Percentiles rank a stretch among this genome's conserved stretches.
These are phyloP conservation scores for Syrmaticus mikado DNA, from an alignment of 2,113 vertebrate genomes.

Conservation along the genomic window DNA sequence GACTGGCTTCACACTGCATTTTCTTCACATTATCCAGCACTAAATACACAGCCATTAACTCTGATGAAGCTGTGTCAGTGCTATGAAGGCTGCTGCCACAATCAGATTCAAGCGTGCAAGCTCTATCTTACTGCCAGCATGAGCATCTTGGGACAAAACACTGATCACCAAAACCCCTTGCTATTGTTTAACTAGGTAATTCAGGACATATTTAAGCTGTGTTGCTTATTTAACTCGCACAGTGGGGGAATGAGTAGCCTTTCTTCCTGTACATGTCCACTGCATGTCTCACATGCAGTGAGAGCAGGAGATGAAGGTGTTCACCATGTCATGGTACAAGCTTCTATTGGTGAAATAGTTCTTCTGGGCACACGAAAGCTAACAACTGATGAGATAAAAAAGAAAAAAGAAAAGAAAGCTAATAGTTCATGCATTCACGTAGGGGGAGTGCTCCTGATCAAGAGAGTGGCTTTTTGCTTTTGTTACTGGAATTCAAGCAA, in stretches of 20 bases:
- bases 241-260: neutral
- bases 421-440: neutral
- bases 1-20: neutral
- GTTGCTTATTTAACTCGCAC: neutral
- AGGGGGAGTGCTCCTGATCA: neutral
- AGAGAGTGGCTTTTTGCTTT: neutral
- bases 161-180: neutral
- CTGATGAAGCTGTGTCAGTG: neutral
- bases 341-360: neutral
- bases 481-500: neutral
- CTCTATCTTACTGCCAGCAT: neutral
- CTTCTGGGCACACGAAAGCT: neutral
- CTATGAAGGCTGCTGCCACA: neutral
- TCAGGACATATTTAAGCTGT: neutral
- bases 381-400: neutral
- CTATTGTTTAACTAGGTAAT: neutral
- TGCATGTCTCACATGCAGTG: too few relatives aligned
- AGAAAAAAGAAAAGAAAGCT: too few relatives aligned
- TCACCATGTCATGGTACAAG: neutral
- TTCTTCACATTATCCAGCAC: neutral
- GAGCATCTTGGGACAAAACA: neutral
- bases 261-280: neutral
- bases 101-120: neutral
- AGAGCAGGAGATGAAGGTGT: neutral
- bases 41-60: slow-evolving; percentile 2